phyloP scores from a whole-genome alignment of 2,797 vertebrate genomes.

The Sebastes hubbsi region DNA sequence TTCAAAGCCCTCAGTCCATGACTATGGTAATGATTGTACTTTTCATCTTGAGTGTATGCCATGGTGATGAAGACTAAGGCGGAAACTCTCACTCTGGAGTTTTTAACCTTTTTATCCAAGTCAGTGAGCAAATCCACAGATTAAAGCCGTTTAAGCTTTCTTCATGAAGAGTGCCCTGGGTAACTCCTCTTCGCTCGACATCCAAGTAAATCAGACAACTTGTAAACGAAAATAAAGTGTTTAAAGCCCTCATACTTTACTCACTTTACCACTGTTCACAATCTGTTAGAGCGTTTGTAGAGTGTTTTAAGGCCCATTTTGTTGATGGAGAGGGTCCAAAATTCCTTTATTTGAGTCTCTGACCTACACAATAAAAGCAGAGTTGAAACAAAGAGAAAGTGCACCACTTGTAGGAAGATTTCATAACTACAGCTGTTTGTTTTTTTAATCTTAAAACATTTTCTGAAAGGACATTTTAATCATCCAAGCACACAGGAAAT shows the following conservation, averaged over 20 bases:
- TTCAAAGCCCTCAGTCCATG: constrained; percentile 15
- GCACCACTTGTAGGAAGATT: constrained; percentile 56
- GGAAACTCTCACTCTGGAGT: constrained; percentile 17
- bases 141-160: constrained; percentile 27
- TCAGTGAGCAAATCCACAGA: constrained; percentile 38
- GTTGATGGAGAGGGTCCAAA: background rate
- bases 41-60: constrained; percentile 2
- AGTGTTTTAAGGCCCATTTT: background rate
- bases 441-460: background rate
- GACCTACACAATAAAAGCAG: background rate
- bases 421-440: constrained; percentile 31
- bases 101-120: constrained; percentile 36
- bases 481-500: background rate
- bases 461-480: background rate
- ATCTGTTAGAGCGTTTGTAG: background rate
- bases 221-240: background rate
- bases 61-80: constrained; percentile 2
- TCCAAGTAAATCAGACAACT: constrained; percentile 4
- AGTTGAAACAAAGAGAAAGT: constrained; percentile 47
- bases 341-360: background rate
- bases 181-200: background rate
- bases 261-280: background rate
- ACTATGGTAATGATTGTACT: constrained; percentile 22
- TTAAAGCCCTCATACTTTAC: background rate
- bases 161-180: constrained; percentile 1